Evolutionary conservation across 2,888 invertebrate species (phyloP), one percentile per base, ranked within the genome.

Genomic region (Coenonympha glycerion): DNA sequence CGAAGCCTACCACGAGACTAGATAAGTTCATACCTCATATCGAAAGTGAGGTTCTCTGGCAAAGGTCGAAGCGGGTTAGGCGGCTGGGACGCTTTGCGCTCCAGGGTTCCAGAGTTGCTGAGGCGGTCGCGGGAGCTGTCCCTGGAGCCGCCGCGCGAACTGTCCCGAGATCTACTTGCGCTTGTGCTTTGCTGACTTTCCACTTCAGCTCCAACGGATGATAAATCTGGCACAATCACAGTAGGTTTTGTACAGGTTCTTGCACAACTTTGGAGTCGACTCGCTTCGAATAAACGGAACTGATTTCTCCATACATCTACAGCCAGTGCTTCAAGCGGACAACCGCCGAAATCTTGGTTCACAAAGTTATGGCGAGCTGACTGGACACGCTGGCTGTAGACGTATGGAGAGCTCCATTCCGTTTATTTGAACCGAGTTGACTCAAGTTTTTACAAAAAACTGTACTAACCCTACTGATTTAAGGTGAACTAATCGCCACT

Each of bases 21-120:
- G n/a, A n/a, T n/a, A n/a, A n/a, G 5, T 6, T 33, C 19, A 31
- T 73, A 94, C 95, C 91, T 91, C 88, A 97, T 94, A 80, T 97
- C 97, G 76, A 95, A 95, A 26, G 94, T 92, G 22, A 97, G 87
- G 9, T 95, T 95, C 63, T 94, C 93, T 0, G 96, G 95, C 53
- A 97, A 77, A 1, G 93, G 92, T 45, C 92, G 89, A 48, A 94
- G 74, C 2, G 88, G 88, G 48, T 89, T 89, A 3, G 71, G 70
- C 5, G 76, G 78, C 54, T 71, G 79, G n/a, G 68, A 67, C 30
- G 76, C 73, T 59, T 79, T 79, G 19, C 87, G 73, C 59, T 87
- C 87, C 49, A 87, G 62, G 9, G 87, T 87, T 16, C 83, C 76
- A 1, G 84, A 80, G 60, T 84, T 83, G 52, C 87, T 86, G 46